Conservation (phyloP, 2,888 invertebrate genomes). For the Mamestra brassicae region DNA sequence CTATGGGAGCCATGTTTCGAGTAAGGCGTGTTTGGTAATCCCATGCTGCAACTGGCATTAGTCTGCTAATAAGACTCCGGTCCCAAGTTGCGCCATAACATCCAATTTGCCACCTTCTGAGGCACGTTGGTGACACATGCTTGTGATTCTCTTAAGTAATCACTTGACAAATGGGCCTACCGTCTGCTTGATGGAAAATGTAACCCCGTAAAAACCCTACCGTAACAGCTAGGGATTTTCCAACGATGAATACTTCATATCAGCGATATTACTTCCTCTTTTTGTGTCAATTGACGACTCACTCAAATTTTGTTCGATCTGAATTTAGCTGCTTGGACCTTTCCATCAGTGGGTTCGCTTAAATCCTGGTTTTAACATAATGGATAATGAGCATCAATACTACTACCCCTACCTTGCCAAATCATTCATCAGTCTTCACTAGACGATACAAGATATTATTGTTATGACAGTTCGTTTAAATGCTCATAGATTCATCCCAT, state of each 20-base stretch:
- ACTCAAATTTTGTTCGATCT: background rate
- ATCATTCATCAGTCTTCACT: slow-evolving; percentile 1
- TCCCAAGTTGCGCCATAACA: slow-evolving; percentile 31
- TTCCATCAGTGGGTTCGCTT: background rate
- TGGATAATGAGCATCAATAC: background rate
- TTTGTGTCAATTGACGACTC: background rate
- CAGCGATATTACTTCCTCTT: background rate
- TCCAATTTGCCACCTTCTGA: slow-evolving; percentile 35
- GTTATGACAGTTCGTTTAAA: slow-evolving; percentile 10
- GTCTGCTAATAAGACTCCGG: slow-evolving; percentile 32
- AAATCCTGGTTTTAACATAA: background rate
- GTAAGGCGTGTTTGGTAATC: slow-evolving; percentile 33
- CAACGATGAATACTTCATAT: background rate
- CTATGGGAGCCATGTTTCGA: slow-evolving; percentile 8
- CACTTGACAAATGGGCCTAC: slow-evolving; percentile 11
- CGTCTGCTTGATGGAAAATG: background rate
- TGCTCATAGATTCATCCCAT: slow-evolving; percentile 28
- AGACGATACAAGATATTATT: slow-evolving; percentile 1
- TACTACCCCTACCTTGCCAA: no score
- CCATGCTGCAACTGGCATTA: slow-evolving; percentile 43
- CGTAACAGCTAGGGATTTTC: background rate
- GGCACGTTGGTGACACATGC: slow-evolving; percentile 2
- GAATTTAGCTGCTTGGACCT: background rate
- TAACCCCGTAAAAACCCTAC: no score
- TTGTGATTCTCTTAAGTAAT: slow-evolving; percentile 27